These are phyloP conservation scores for Leucoma salicis DNA, from an alignment of 2,888 invertebrate genomes.

Conservation along the genomic window DNA sequence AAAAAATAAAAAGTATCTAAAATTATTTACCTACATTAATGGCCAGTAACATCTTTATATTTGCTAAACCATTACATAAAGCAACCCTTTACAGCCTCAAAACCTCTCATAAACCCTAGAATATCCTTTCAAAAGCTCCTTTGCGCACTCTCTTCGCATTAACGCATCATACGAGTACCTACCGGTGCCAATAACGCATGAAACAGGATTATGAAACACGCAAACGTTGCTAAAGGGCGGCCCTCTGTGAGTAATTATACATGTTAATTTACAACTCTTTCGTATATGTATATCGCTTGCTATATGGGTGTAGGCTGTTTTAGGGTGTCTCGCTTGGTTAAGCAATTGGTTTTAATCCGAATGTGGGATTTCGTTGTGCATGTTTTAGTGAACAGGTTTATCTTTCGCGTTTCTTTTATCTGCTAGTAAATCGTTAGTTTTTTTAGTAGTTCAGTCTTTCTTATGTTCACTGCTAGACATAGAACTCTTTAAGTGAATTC, in stretches of 20 bases:
- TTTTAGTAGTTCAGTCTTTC: too few relatives aligned
- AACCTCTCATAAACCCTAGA: too few relatives aligned
- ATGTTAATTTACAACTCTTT: conserved; percentile 60
- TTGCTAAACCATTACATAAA: too few relatives aligned
- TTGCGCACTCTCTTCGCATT: conserved; percentile 46
- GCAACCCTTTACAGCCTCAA: too few relatives aligned
- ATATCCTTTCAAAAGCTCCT: background rate
- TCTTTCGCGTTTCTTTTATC: too few relatives aligned
- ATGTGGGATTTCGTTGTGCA: background rate
- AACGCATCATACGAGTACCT: conserved; percentile 46
- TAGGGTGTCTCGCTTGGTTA: conserved; percentile 4
- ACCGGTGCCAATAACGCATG: conserved; percentile 73
- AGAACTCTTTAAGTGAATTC: too few relatives aligned
- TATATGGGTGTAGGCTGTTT: conserved; percentile 1
- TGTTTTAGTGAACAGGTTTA: background rate
- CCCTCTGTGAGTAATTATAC: conserved; percentile 69
- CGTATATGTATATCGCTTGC: background rate
- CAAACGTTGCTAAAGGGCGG: conserved; percentile 71
- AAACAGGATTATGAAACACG: conserved; percentile 79
- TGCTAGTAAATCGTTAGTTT: too few relatives aligned
- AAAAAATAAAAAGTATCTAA: too few relatives aligned
- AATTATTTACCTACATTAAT: too few relatives aligned
- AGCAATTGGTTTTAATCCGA: background rate
- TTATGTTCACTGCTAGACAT: too few relatives aligned
- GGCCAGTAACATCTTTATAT: too few relatives aligned